Conservation (phyloP, 2,113 vertebrate genomes). For the Mesocricetus auratus region DNA sequence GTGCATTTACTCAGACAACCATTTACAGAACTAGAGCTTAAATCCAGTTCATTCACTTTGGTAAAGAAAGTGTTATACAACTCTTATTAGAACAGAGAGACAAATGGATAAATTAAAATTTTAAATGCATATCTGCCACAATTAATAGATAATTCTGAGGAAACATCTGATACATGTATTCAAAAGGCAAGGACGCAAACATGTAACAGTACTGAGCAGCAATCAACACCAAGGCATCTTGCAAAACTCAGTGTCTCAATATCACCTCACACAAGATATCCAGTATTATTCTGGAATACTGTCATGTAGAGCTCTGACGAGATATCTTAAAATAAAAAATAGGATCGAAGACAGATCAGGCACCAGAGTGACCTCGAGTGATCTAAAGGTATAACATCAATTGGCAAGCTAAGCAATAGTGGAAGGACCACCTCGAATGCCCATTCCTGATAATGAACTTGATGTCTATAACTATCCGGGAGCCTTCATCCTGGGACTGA, state of each 20-base stretch:
- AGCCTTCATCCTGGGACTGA: too few relatives aligned
- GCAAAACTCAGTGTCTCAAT: conserved; percentile 6
- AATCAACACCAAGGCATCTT: not conserved
- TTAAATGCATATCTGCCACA: not conserved
- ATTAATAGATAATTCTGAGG: not conserved
- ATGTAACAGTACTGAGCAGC: not conserved
- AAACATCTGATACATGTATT: not conserved
- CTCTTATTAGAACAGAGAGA: conserved; percentile 14
- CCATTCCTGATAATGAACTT: too few relatives aligned
- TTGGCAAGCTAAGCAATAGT: too few relatives aligned
- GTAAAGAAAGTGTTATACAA: not conserved
- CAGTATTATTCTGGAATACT: conserved; percentile 42
- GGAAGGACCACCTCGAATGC: too few relatives aligned
- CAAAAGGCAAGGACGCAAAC: not conserved
- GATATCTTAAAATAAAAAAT: conserved; percentile 44
- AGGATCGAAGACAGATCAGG: too few relatives aligned
- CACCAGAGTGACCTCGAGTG: too few relatives aligned
- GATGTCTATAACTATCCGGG: too few relatives aligned
- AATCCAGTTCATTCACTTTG: not conserved
- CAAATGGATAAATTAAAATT: not conserved
- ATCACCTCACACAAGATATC: not conserved
- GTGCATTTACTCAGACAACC: not conserved
- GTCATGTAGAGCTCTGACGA: not conserved
- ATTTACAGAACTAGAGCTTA: not conserved
- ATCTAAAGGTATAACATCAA: too few relatives aligned